Base-by-base conservation (phyloP, 2,113 vertebrate genomes). In the Brienomyrus brachyistius region DNA sequence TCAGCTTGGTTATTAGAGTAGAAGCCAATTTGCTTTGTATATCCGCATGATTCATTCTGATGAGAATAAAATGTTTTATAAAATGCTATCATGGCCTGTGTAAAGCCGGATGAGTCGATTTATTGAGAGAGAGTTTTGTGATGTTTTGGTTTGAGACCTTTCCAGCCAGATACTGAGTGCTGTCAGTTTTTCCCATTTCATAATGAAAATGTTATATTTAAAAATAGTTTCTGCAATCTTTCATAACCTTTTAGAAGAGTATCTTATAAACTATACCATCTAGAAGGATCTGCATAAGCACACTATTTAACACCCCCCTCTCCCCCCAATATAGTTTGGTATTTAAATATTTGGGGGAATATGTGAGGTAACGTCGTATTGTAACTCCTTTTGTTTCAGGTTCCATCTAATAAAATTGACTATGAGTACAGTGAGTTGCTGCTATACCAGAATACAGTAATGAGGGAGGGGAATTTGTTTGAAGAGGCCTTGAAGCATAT, bases 381-480 rank as follows among this genome's bases (percentile, higher is more conserved):
- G 21, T 13, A 21, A 52, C 50, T 84, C n/a, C 13, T 62, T 85
- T 23, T 62, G 31, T 91, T 92, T 59, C 92, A 99, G 98, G 98
- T 98, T 17, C 99, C 98, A 82, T 98, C 98, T 91, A 98, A 99
- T 95, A 99, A 99, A 95, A 97, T 99, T 94, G 98, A 99, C 95
- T 99, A 99, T 86, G 98, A 99, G 94, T 99, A 99, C 95, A 99
- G 98, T n/a, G 98, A 99, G 90, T 95, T 99, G 90, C 96, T 99
- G 92, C 96, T 99, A 23, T 99, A 99, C 95, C 98, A 99, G 92
- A 99, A 99, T 92, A 97, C 99, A 95, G 98, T 99, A 85, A 96
- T 99, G 47, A 96, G 98, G 86, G 98, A 99, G 94, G 98, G 98
- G 19, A 98, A 97, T 23, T 96, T 99, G 2, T 94, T 97, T 93